phyloP scores from a whole-genome alignment of 2,113 vertebrate genomes.

The Zosterops lateralis region DNA sequence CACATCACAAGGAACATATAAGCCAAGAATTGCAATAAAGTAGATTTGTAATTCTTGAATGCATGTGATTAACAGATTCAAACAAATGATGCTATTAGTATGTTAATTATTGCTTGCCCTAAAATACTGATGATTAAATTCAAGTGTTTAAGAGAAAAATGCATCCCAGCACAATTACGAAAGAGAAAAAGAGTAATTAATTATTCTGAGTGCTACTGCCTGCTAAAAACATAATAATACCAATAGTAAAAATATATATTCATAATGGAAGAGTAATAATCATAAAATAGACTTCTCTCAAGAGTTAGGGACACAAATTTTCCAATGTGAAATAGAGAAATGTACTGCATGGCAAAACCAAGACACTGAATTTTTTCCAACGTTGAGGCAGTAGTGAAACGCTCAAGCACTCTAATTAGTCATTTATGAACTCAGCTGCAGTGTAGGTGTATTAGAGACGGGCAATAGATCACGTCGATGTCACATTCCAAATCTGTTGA shows the following conservation, averaged over 20 bases:
- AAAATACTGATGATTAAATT: neutral
- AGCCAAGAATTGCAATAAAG: neutral
- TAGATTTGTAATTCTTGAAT: neutral
- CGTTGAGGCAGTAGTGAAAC: neutral
- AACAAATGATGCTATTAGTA: conserved; percentile 2
- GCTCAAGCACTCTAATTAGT: neutral
- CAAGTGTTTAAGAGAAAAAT: neutral
- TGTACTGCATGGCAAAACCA: neutral
- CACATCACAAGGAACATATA: neutral
- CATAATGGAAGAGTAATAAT: neutral
- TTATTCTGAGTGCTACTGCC: neutral
- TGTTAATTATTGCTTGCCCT: neutral
- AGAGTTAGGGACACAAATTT: neutral
- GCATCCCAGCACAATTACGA: neutral
- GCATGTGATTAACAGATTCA: conserved; percentile 3
- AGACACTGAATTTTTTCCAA: neutral
- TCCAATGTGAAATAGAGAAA: neutral
- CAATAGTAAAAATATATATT: neutral
- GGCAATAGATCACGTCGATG: neutral
- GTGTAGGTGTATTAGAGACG: neutral
- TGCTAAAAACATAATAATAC: neutral
- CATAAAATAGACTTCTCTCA: neutral
- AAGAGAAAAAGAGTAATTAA: neutral
- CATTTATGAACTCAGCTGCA: neutral
- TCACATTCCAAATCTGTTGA: neutral